Conservation (phyloP, 2,888 invertebrate genomes). For the Agrotis ipsilon region DNA sequence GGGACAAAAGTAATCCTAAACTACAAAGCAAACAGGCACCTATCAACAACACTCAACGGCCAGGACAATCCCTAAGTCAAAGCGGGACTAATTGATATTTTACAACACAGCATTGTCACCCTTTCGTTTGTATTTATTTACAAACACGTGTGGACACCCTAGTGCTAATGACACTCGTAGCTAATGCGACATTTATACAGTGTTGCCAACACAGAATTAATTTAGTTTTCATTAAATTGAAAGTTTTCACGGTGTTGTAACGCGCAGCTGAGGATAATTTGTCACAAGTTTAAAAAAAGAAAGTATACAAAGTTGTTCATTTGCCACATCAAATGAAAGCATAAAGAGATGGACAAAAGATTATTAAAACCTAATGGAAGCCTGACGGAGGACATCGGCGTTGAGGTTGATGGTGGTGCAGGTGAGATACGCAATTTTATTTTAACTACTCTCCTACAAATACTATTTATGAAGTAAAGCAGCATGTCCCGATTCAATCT, state of each 20-base stretch:
- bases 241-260: slow-evolving; percentile 39
- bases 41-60: slow-evolving; percentile 37
- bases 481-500: too few relatives aligned
- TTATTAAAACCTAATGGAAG: too few relatives aligned
- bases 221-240: slow-evolving; percentile 52
- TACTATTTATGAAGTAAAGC: too few relatives aligned
- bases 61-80: slow-evolving; percentile 42
- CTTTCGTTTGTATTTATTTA: slow-evolving; percentile 62
- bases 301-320: too few relatives aligned
- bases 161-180: slow-evolving; percentile 56
- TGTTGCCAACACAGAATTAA: slow-evolving; percentile 55
- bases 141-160: slow-evolving; percentile 69
- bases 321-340: too few relatives aligned
- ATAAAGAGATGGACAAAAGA: too few relatives aligned
- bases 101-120: slow-evolving; percentile 66
- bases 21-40: slow-evolving; percentile 44
- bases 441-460: too few relatives aligned
- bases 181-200: slow-evolving; percentile 64
- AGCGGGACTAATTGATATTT: slow-evolving; percentile 64
- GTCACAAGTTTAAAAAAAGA: too few relatives aligned
- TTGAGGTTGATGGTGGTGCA: too few relatives aligned
- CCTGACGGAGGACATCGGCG: too few relatives aligned
- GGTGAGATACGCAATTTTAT: too few relatives aligned
- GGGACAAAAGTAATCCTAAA: slow-evolving; percentile 21
- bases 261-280: slow-evolving; percentile 9